phyloP scores from a whole-genome alignment of 2,797 vertebrate species.

The Aphelocoma californica region DNA sequence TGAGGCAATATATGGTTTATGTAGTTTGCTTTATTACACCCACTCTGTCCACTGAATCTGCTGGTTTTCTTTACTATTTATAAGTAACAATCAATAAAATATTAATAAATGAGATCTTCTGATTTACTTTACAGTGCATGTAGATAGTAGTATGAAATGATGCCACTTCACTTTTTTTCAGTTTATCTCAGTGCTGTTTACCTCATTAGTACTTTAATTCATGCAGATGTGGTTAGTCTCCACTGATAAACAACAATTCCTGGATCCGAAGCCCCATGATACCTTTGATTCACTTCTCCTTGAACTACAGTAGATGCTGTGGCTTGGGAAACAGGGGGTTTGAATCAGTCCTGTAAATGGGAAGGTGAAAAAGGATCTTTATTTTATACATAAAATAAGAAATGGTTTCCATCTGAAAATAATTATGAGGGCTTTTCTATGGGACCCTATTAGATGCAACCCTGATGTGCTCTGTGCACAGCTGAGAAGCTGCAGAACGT shows the following conservation, averaged over 20 bases:
- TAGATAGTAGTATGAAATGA: conserved; percentile 12
- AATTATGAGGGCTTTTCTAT: not conserved
- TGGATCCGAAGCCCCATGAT: not conserved
- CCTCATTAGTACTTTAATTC: conserved; percentile 62
- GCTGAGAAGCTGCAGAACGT: not conserved
- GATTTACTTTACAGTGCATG: conserved; percentile 24
- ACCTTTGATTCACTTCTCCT: conserved; percentile 23
- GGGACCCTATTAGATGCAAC: not conserved
- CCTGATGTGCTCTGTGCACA: not conserved
- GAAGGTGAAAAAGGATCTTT: not conserved
- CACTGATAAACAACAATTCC: conserved; percentile 17
- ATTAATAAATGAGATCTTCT: conserved; percentile 60
- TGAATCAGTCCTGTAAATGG: not conserved
- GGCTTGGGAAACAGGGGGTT: not conserved
- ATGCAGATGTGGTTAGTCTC: conserved; percentile 27
- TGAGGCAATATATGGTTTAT: not conserved
- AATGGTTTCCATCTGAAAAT: not conserved
- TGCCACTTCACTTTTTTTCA: conserved; percentile 1
- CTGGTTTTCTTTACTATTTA: conserved; percentile 43
- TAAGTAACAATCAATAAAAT: conserved; percentile 54
- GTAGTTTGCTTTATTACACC: not conserved
- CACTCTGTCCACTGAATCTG: not conserved
- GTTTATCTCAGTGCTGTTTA: conserved; percentile 4
- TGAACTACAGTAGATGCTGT: not conserved
- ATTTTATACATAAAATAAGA: not conserved